Base-by-base conservation (phyloP, 2,797 vertebrate genomes). In the Crenichthys baileyi region DNA sequence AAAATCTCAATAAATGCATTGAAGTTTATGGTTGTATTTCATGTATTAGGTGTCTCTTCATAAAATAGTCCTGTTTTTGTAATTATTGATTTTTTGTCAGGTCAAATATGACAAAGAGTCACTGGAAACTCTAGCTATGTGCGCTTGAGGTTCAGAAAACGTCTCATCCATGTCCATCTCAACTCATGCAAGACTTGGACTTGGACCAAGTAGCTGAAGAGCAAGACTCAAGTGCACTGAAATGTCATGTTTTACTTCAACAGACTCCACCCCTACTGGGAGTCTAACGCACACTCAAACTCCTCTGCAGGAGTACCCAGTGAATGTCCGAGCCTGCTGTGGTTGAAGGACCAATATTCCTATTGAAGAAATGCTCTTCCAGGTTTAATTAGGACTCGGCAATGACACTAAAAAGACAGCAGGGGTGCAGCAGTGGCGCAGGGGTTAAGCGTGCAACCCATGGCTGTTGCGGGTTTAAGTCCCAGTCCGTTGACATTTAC, bases 381-480 rank as follows among this genome's bases (percentile, higher is more conserved):
- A 91, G 89, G 87, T 77, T 89, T 90, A 84, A 93, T 92, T 90
- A 89, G 84, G 85, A 88, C 82, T 79, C 82, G 73, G 79, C 36
- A 5, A 51, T 92, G 91, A 93, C 85, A 74, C 86, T 92, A 78
- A 90, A 2, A 36, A 36, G 36, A 36, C 36, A 36, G 36, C 36
- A 36, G 36, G 36, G 36, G 36, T 36, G 36, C 36, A 36, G 36
- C 36, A 36, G 36, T 36, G 36, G 36, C 36, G 4, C 36, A 36
- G 36, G 36, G 36, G 36, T 36, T 36, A 36, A 36, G 36, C 3
- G 36, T 36, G 36, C 36, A 36, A 36, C 36, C 3, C 36, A 36
- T 36, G 36, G 36, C 36, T 36, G 36, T 36, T 36, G 36, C 36
- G 36, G 36, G 36, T 36, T 36, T 3, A 36, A 36, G 36, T 36